A percentile compares a stretch with the other conserved stretches of the same genome.
Evolutionary conservation across 2,797 vertebrate genomes (phyloP).

Genomic region (Premnoplex brunnescens): DNA sequence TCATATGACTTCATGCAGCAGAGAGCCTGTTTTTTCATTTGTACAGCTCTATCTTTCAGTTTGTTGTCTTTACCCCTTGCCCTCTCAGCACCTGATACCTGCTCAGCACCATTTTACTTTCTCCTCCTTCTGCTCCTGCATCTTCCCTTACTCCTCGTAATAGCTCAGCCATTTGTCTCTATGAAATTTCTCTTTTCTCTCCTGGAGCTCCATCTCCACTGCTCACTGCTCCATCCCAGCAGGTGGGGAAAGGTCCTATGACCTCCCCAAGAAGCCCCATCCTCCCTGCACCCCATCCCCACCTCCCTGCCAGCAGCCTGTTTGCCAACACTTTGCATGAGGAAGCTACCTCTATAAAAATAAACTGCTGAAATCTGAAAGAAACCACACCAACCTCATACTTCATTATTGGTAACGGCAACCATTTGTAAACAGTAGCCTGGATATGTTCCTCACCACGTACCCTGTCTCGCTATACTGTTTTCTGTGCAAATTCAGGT

Average conservation of each 20-base stretch:
- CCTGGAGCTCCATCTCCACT: not conserved
- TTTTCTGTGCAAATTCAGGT: not conserved
- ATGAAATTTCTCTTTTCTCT: not conserved
- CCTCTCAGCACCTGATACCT: not conserved
- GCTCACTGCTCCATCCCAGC: not conserved
- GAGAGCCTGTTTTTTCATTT: not conserved
- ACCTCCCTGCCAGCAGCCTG: not conserved
- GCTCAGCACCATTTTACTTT: not conserved
- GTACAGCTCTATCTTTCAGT: not conserved
- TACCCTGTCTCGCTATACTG: no score
- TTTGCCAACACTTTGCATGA: conserved; percentile 40
- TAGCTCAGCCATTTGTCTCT: not conserved
- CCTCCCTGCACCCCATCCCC: not conserved
- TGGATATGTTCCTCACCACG: no score
- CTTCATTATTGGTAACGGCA: no score
- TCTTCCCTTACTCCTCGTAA: not conserved
- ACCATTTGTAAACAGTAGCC: no score
- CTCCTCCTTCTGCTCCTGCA: not conserved
- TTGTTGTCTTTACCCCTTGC: not conserved
- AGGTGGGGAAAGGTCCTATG: not conserved
- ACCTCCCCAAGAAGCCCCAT: not conserved
- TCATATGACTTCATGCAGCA: not conserved
- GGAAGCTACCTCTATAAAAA: conserved; percentile 44
- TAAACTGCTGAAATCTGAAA: not conserved
- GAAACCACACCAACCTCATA: no score